Percentiles rank a stretch among this genome's conserved stretches.
Conservation (phyloP, 2,113 vertebrate species). For the Sinocyclocheilus maitianheensis region DNA sequence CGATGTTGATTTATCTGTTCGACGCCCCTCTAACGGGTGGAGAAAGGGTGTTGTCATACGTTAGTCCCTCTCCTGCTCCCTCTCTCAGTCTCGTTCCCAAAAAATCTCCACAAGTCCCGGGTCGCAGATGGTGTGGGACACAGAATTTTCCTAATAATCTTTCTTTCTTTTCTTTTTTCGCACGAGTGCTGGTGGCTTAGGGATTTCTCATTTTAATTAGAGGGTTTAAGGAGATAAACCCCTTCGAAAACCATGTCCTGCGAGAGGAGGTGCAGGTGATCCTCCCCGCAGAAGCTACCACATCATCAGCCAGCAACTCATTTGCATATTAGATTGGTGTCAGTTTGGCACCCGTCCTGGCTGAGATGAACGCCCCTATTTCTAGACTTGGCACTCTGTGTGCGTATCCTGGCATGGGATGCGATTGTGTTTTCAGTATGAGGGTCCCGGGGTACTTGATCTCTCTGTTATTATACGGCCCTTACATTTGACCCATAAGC, state of each 20-base stretch:
- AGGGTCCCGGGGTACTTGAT: slow-evolving; percentile 37
- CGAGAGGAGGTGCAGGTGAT: slow-evolving; percentile 91
- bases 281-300: slow-evolving; percentile 63
- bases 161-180: slow-evolving; percentile 64
- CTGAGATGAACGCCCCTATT: slow-evolving; percentile 57
- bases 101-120: slow-evolving; percentile 85
- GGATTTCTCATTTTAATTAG: slow-evolving; percentile 96
- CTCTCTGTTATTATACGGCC: slow-evolving; percentile 44
- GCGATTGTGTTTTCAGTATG: slow-evolving; percentile 32
- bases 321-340: slow-evolving; percentile 87
- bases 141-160: slow-evolving; percentile 92
- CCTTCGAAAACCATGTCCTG: slow-evolving; percentile 86
- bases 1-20: slow-evolving; percentile 87
- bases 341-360: slow-evolving; percentile 79
- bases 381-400: slow-evolving; percentile 56
- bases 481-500: slow-evolving; percentile 34
- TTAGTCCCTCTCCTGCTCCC: slow-evolving; percentile 38
- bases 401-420: slow-evolving; percentile 42
- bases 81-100: slow-evolving; percentile 82
- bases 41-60: slow-evolving; percentile 51
- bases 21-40: slow-evolving; percentile 59
- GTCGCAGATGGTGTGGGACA: slow-evolving; percentile 93
- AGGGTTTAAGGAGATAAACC: slow-evolving; percentile 93
- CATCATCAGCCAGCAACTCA: slow-evolving; percentile 81
- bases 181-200: slow-evolving; percentile 68